Evolutionary conservation across 2,888 invertebrate species (phyloP), one percentile per base, ranked within the genome.

Genomic region (Caenorhabditis japonica): DNA sequence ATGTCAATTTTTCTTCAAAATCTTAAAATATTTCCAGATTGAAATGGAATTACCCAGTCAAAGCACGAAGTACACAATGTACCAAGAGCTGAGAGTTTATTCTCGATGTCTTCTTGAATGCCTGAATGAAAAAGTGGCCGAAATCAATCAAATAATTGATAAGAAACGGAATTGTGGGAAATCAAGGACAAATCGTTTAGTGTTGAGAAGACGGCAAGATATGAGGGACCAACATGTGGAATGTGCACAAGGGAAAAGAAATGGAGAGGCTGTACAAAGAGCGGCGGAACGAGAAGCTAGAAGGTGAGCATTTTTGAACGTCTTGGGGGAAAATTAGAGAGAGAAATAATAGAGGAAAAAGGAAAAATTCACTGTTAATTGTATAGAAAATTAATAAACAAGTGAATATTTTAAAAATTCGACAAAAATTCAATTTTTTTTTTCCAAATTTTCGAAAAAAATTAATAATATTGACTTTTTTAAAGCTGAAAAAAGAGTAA

Each of bases 71-170:
- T 97, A 94, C 91, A 91, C 92, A 86, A 93, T 95, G 90, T 97
- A 95, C 91, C 97, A 97, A 91, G 94, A 95, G 90, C 92, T 94
- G 87, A 92, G 94, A 88, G 94, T 94, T 87, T 97, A 95, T 91
- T 92, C 95, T 88, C 93, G 93, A 83, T 95, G 97, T 91, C 92
- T 97, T 89, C 92, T 97, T 88, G 97, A 97, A 91, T 97, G 97
- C 90, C 91, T 97, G 86, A 94, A 95, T 89, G 95, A 96, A 90
- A 97, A 97, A 93, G 94, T 95, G 1, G 59, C 58, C n/a, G 78
- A 80, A 38, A 76, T 84, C 36, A 79, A 81, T 91, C 70, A 41
- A 8, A 88, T 97, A 86, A 96, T 96, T 89, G 92, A 92, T 75
- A 91, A 93, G 19, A 92, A 94, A 86, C 88, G 93, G 85, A 91